These are phyloP conservation scores for Vidua chalybeata DNA, from an alignment of 2,113 vertebrate species.

Conservation along the genomic window DNA sequence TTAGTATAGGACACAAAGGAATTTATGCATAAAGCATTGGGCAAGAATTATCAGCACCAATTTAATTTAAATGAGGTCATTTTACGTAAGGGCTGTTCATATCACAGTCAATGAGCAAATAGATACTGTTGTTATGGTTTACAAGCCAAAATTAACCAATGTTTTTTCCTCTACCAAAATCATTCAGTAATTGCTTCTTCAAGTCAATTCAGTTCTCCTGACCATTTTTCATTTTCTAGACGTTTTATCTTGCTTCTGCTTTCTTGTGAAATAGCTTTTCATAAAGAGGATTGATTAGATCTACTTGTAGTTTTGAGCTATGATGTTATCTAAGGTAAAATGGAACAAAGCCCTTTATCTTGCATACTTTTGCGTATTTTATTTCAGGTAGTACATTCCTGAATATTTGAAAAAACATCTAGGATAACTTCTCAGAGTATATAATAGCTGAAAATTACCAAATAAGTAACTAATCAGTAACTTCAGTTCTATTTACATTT, in stretches of 20 bases:
- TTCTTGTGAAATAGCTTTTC: not conserved
- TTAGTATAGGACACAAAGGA: not conserved
- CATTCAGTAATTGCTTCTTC: not conserved
- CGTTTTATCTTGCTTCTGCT: not conserved
- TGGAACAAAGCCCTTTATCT: not conserved
- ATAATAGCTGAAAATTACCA: not conserved
- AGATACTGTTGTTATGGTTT: not conserved
- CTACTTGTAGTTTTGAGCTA: not conserved
- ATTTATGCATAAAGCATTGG: not conserved
- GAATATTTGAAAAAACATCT: not conserved
- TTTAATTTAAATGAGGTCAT: not conserved
- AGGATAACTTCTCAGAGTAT: not conserved
- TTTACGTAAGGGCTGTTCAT: not conserved
- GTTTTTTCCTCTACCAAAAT: not conserved
- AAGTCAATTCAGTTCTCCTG: not conserved
- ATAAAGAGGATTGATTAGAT: not conserved
- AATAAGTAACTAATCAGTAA: not conserved
- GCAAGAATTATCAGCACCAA: not conserved
- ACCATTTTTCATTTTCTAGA: not conserved
- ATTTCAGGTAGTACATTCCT: not conserved
- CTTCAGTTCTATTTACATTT: not conserved
- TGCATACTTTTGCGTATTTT: not conserved
- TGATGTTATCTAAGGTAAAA: not conserved
- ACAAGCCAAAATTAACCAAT: not conserved
- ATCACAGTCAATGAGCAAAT: not conserved